Evolutionary conservation across 2,888 invertebrate species (phyloP), one percentile per base, ranked within the genome.

Genomic region (Byasa hedistus): DNA sequence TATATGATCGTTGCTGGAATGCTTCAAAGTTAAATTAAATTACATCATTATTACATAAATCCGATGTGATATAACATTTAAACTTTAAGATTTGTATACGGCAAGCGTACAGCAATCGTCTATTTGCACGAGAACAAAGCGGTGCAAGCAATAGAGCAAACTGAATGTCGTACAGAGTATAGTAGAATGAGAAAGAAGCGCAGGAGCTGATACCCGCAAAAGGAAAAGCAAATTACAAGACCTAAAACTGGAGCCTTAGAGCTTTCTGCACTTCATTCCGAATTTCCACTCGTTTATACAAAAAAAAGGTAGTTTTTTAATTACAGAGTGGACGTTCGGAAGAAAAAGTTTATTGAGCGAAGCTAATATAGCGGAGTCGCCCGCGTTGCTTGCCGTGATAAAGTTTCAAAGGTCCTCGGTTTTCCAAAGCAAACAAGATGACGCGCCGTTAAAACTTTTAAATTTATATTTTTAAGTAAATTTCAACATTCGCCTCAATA

Each of bases 211-310:
- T 24, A 58, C 52, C 54, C 44, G 23, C 57, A 52, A 57, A 58
- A 57, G 44, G 44, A 64, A 59, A 59, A 59, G 59, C 44, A 55
- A 59, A 64, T 64, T 64, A 59, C 23, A 54, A 54, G 21, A 36
- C 52, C 23, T 48, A 8, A 39, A 39, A 17, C 24, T 36, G 24
- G 15, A 58, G 39, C n/a, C 10, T 1, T 51, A 51, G 36, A 22
- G 15, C 51, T 51, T 51, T 27, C 32, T 63, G 51, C 57, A 22
- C 57, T 63, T 22, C 17, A 51, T 57, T 58, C 23, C 57, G 5
- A 52, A 58, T 64, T 64, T 36, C 57, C n/a, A 36, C 52, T n/a
- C 52, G 51, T 32, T 15, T 54, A 22, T 61, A 52, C 21, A 54
- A 32, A 22, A 54, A 64, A 64, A 44, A 51, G 22, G 3, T 22